Evolutionary conservation across 2,888 invertebrate genomes (phyloP).

Genomic region (Osedax fenrisi): DNA sequence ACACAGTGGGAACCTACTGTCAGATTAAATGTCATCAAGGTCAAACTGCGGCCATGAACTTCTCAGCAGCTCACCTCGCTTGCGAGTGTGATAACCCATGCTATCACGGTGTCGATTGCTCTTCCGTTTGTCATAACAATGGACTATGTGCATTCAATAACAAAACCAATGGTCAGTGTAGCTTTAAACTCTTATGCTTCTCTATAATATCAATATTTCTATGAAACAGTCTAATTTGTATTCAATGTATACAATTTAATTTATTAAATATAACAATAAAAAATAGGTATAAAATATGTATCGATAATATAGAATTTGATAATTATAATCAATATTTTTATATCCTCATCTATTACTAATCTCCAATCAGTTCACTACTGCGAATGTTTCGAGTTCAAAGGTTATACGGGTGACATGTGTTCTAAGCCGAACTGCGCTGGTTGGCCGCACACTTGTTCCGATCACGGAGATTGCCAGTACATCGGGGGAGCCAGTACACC

Average conservation of each 20-base stretch:
- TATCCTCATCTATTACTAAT: too few relatives aligned
- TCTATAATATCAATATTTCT: too few relatives aligned
- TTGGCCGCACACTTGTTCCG: conserved; percentile 39
- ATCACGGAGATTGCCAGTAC: conserved; percentile 35
- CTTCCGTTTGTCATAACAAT: conserved; percentile 36
- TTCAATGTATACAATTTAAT: too few relatives aligned
- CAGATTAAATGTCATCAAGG: conserved; percentile 39
- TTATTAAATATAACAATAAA: too few relatives aligned
- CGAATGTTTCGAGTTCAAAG: conserved; percentile 38
- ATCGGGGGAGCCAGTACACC: conserved; percentile 12
- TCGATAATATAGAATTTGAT: too few relatives aligned
- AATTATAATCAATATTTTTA: too few relatives aligned
- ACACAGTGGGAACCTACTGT: conserved; percentile 38
- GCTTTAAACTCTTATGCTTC: too few relatives aligned
- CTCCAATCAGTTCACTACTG: conserved; percentile 29
- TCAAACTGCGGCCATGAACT: conserved; percentile 32
- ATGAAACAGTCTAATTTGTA: too few relatives aligned
- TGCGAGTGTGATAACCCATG: conserved; percentile 37
- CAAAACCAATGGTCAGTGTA: not conserved
- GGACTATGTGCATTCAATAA: conserved; percentile 36
- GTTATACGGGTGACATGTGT: conserved; percentile 39
- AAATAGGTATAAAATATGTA: too few relatives aligned
- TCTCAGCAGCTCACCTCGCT: conserved; percentile 29
- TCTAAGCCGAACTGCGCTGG: conserved; percentile 39
- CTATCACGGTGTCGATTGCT: conserved; percentile 37